A percentile compares a stretch with the other conserved stretches of the same genome.
These are phyloP conservation scores for Eolophus roseicapilla DNA, from an alignment of 2,113 vertebrate genomes.

Conservation along the genomic window DNA sequence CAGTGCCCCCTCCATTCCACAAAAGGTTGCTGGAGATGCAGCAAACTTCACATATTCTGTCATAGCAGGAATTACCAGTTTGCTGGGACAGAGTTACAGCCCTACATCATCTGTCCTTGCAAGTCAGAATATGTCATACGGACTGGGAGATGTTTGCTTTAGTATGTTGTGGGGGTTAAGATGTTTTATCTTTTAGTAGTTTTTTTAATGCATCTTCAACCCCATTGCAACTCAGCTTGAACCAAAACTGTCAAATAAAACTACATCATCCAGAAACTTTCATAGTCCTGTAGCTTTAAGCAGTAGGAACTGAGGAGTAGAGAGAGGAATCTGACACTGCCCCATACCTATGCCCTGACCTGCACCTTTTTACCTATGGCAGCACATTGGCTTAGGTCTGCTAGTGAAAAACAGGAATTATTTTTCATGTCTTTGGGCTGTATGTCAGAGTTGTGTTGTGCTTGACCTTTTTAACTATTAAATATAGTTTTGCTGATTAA, in stretches of 20 bases:
- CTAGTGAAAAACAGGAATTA: background rate
- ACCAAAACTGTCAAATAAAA: background rate
- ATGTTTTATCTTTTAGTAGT: background rate
- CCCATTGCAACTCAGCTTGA: background rate
- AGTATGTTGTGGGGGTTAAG: background rate
- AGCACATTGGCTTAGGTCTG: background rate
- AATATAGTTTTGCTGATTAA: background rate
- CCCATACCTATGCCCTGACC: background rate
- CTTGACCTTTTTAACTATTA: background rate
- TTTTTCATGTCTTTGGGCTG: background rate
- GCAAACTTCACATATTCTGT: background rate
- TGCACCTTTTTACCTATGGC: background rate
- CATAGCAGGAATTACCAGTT: background rate
- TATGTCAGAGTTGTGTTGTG: background rate
- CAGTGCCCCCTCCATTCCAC: background rate
- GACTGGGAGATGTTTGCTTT: background rate
- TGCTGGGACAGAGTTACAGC: background rate
- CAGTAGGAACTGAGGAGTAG: background rate
- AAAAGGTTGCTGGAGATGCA: background rate
- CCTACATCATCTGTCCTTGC: background rate
- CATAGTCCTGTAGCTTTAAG: background rate
- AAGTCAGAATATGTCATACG: background rate
- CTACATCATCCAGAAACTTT: background rate
- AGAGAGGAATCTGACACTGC: background rate
- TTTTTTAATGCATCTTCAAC: background rate